Conservation (phyloP, 2,888 invertebrate species). For the Sussaba pulchella region DNA sequence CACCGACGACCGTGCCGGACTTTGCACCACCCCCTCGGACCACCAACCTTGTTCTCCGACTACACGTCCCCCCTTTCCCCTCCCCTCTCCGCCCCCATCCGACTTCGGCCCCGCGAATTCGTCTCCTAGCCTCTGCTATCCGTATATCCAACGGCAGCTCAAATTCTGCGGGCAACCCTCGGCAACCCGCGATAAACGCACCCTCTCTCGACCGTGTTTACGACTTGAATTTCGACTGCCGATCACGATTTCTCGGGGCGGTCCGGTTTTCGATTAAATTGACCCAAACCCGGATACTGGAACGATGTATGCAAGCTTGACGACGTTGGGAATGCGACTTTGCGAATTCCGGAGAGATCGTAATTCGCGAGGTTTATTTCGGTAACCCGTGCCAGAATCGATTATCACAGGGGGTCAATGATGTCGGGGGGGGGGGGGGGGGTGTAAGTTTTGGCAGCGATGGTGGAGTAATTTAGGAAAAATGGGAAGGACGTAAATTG, state of each 20-base stretch:
- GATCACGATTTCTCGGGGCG: constrained; percentile 11
- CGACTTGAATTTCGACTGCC: constrained; percentile 17
- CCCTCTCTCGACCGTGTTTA: constrained; percentile 25
- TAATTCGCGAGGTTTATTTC: too few species aligned
- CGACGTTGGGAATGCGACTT: too few species aligned
- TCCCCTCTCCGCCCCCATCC: background rate
- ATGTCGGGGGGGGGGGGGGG: too few species aligned
- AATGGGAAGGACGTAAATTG: too few species aligned
- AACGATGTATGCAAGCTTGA: too few species aligned
- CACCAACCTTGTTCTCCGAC: constrained; percentile 21
- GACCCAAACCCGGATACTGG: too few species aligned
- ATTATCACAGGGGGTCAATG: too few species aligned
- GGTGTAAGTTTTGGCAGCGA: too few species aligned
- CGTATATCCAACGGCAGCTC: constrained; percentile 21
- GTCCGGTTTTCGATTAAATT: background rate
- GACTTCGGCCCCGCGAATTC: too few species aligned
- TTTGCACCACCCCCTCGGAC: constrained; percentile 52
- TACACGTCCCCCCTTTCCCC: background rate
- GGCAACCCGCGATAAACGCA: constrained; percentile 9
- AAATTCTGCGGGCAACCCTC: constrained; percentile 1
- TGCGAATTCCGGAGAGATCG: too few species aligned
- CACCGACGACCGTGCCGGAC: constrained; percentile 54
- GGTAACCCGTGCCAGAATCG: too few species aligned
- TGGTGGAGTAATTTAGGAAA: background rate
- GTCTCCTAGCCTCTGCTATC: background rate